Evolutionary conservation across 2,888 invertebrate species (phyloP), one percentile per base, ranked within the genome.

Genomic region (Noctua janthe): DNA sequence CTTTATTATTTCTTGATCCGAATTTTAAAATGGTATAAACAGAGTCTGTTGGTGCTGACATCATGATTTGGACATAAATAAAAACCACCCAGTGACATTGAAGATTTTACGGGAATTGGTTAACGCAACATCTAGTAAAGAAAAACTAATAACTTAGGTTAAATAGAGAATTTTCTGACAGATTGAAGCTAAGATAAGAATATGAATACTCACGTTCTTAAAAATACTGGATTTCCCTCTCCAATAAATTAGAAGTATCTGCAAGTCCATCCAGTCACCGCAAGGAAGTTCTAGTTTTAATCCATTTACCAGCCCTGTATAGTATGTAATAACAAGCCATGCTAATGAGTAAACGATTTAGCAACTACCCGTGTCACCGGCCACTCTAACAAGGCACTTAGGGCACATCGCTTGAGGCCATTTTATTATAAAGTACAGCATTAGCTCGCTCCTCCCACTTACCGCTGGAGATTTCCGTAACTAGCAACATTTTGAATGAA

Each of bases 331-430:
- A 85, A 78, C 85, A 78, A 76, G 78, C 76, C 78, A 76, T 71
- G 78, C 76, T 82, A 87, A 88, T 80, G 76, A 87, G 80, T 70
- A 64, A 87, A 80, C 80, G 80, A 80, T 85, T 82, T 85, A 82
- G 76, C 86, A 72, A 82, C 76, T 74, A 62, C 71, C 64, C 39
- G 66, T 85, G 85, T 82, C 88, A 87, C 85, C 70, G 80, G 76
- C 76, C 76, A 87, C 82, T 85, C 67, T 79, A 79, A 85, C 88
- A 80, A 76, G 88, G 66, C 67, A 85, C 82, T 85, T 81, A 85
- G 56, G 62, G 66, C 78, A 67, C 74, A 74, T 75, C 35, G 86
- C 88, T 70, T 13, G 43, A 76, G 66, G 88, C 85, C 39, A 82
- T 76, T 72, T 81, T 72, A 11, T 76, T 79, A 78, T 86, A 82